These are phyloP conservation scores for Teinopalpus imperialis DNA, from an alignment of 2,888 invertebrate genomes.

Conservation along the genomic window DNA sequence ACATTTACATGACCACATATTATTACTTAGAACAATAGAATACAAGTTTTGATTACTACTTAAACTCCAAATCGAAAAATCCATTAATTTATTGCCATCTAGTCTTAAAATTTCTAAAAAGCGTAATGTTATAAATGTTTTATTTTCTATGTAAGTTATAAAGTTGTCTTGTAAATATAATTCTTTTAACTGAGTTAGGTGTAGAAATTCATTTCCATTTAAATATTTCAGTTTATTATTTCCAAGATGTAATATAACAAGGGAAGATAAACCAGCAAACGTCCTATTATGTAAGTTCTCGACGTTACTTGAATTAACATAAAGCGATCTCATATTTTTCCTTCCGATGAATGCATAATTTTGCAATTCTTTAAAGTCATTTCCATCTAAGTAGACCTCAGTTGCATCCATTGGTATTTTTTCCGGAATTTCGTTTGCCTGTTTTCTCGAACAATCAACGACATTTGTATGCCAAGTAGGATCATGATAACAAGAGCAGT, in stretches of 20 bases:
- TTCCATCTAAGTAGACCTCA: conserved; percentile 95
- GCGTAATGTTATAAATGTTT: conserved; percentile 88
- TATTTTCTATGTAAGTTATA: conserved; percentile 88
- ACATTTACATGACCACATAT: conserved; percentile 95
- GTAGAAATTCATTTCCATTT: conserved; percentile 92
- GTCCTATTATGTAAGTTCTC: conserved; percentile 93
- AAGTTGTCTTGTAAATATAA: conserved; percentile 93
- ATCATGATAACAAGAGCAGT: conserved; percentile 97
- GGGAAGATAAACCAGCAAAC: conserved; percentile 91
- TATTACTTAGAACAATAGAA: conserved; percentile 89
- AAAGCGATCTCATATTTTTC: conserved; percentile 93
- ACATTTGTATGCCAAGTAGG: conserved; percentile 96
- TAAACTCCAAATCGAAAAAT: conserved; percentile 90
- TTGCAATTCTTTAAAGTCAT: conserved; percentile 91
- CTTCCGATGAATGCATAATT: conserved; percentile 95
- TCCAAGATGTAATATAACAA: conserved; percentile 91
- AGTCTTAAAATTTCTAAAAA: conserved; percentile 89
- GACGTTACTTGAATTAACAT: conserved; percentile 92
- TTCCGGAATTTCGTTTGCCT: conserved; percentile 88
- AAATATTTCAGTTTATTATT: conserved; percentile 91
- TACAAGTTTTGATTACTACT: conserved; percentile 84
- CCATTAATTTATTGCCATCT: conserved; percentile 91
- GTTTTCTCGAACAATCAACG: conserved; percentile 93
- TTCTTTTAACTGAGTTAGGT: conserved; percentile 89
- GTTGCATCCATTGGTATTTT: conserved; percentile 97